These are phyloP conservation scores for Priocnemis perturbator DNA, from an alignment of 2,888 invertebrate species.

Conservation along the genomic window DNA sequence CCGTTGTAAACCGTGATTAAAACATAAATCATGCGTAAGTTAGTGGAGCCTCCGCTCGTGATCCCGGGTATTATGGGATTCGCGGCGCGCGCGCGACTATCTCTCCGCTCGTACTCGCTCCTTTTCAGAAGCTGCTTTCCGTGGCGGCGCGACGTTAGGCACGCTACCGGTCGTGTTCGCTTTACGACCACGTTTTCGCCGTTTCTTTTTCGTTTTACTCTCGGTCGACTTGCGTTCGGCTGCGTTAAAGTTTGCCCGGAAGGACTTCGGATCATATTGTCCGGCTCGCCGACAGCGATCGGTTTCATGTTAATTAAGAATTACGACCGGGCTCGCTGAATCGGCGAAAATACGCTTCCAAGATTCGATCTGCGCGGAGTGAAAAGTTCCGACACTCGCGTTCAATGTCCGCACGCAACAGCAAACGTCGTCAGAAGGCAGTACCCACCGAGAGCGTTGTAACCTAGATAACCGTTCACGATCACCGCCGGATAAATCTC, in stretches of 20 bases:
- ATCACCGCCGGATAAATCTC: conserved; percentile 14
- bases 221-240: no score
- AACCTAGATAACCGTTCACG: conserved; percentile 34
- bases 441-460: conserved; percentile 21
- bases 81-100: background rate
- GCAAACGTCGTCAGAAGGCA: no score
- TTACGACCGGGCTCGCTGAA: background rate
- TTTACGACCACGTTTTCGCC: no score
- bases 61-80: conserved; percentile 8
- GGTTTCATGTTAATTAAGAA: no score
- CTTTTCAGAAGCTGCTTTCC: background rate
- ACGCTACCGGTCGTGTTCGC: no score
- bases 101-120: conserved; percentile 1
- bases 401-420: background rate
- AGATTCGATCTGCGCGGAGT: background rate
- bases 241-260: no score
- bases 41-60: conserved; percentile 36
- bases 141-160: no score
- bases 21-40: conserved; percentile 62
- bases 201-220: no score
- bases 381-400: background rate
- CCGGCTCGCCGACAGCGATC: no score
- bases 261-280: no score
- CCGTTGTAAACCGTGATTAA: conserved; percentile 59
- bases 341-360: background rate